phyloP scores from a whole-genome alignment of 1,140 invertebrate species.

The Aphaenogaster rudis region DNA sequence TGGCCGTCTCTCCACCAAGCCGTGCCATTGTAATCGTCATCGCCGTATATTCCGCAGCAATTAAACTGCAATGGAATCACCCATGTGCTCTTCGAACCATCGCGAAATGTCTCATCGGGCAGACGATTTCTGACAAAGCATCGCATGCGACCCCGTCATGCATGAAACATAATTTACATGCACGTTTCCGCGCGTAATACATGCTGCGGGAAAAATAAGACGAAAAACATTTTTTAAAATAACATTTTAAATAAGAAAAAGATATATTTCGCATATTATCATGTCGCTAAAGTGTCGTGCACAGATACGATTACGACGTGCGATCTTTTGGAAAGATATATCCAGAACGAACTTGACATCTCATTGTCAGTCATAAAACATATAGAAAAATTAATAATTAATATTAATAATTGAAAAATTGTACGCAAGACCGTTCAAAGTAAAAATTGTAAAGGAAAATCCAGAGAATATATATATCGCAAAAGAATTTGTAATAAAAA shows the following conservation, averaged over 20 bases:
- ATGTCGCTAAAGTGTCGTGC: neutral
- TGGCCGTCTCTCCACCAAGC: constrained; percentile 84
- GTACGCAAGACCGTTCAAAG: neutral
- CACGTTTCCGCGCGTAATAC: neutral
- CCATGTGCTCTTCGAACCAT: constrained; percentile 52
- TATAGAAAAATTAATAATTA: neutral
- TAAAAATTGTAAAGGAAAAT: neutral
- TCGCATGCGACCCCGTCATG: constrained; percentile 21
- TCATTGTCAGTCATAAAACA: neutral
- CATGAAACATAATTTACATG: constrained; percentile 40
- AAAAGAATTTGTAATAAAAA: neutral
- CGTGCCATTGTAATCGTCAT: constrained; percentile 87
- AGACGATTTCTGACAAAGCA: constrained; percentile 44
- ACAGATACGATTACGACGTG: constrained; percentile 2
- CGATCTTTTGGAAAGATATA: neutral
- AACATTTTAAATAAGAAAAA: constrained; percentile 3
- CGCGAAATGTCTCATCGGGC: constrained; percentile 15
- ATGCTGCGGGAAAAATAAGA: constrained; percentile 17
- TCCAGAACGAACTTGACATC: neutral
- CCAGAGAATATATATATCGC: too few relatives aligned
- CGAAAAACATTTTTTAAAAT: neutral
- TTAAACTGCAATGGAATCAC: constrained; percentile 86
- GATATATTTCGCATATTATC: neutral
- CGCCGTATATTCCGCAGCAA: constrained; percentile 88
- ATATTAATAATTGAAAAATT: neutral